phyloP scores from a whole-genome alignment of 2,113 vertebrate genomes.

The Penelope pileata region DNA sequence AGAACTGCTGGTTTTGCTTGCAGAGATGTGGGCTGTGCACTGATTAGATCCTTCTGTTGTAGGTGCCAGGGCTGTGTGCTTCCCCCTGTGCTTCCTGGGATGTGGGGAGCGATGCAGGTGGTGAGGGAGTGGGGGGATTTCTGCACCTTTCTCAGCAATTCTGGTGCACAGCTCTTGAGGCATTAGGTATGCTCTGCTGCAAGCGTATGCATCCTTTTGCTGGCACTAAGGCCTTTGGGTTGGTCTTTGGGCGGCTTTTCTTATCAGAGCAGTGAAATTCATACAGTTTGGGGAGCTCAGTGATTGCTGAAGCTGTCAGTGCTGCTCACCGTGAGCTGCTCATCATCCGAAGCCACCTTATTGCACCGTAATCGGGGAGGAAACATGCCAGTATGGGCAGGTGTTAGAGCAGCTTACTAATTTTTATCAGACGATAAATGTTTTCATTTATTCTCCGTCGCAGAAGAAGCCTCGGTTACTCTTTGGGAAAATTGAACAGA shows the following conservation, averaged over 20 bases:
- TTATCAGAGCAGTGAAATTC: background rate
- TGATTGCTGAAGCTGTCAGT: background rate
- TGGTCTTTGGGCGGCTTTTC: background rate
- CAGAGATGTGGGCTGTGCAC: background rate
- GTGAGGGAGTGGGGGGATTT: background rate
- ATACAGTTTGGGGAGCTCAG: no score
- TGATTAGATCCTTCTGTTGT: background rate
- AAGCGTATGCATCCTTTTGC: background rate
- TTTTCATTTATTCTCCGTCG: slow-evolving; percentile 10
- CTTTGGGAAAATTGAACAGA: slow-evolving; percentile 42
- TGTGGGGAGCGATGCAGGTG: background rate
- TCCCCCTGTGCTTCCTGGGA: rapidly evolving
- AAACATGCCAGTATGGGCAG: background rate
- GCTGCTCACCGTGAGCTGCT: background rate
- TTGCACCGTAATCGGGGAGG: rapidly evolving
- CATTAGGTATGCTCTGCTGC: no score
- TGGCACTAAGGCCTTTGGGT: background rate
- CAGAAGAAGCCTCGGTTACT: slow-evolving; percentile 24
- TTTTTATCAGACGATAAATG: slow-evolving; percentile 42
- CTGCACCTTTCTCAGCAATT: background rate
- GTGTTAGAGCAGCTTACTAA: slow-evolving; percentile 15
- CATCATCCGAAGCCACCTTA: background rate
- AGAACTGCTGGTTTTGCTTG: background rate
- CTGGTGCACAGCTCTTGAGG: background rate
- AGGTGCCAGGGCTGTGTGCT: background rate